Conservation (phyloP, 2,113 vertebrate species). For the Scomber japonicus region DNA sequence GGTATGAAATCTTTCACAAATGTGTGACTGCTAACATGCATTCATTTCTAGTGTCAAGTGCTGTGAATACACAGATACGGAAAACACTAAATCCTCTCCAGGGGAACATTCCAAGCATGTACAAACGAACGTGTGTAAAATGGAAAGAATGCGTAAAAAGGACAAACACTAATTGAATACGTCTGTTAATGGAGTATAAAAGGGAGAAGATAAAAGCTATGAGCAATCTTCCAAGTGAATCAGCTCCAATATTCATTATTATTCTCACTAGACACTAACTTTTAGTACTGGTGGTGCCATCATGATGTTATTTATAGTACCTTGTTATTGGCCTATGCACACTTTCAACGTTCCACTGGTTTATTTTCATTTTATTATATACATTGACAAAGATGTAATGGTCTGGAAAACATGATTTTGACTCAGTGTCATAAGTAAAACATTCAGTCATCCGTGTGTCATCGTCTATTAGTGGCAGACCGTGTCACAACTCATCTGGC, state of each 20-base stretch:
- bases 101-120: conserved; percentile 73
- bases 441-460: conserved; percentile 54
- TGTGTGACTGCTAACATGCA: background rate
- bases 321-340: background rate
- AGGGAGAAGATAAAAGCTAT: background rate
- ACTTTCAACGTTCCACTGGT: background rate
- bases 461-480: conserved; percentile 58
- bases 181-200: conserved; percentile 48
- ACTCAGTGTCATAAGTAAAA: conserved; percentile 40
- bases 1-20: background rate
- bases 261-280: background rate
- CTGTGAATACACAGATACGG: conserved; percentile 31
- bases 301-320: conserved; percentile 9
- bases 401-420: conserved; percentile 43
- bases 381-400: conserved; percentile 21
- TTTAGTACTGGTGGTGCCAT: background rate
- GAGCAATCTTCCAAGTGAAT: background rate
- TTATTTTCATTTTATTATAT: conserved; percentile 15
- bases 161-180: conserved; percentile 41
- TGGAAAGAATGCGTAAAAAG: conserved; percentile 70
- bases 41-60: background rate
- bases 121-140: conserved; percentile 70
- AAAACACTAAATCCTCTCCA: conserved; percentile 32
- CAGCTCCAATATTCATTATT: background rate
- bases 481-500: conserved; percentile 66